These are phyloP conservation scores for Heliconius hewitsoni DNA, from an alignment of 1,140 invertebrate species.

Conservation along the genomic window DNA sequence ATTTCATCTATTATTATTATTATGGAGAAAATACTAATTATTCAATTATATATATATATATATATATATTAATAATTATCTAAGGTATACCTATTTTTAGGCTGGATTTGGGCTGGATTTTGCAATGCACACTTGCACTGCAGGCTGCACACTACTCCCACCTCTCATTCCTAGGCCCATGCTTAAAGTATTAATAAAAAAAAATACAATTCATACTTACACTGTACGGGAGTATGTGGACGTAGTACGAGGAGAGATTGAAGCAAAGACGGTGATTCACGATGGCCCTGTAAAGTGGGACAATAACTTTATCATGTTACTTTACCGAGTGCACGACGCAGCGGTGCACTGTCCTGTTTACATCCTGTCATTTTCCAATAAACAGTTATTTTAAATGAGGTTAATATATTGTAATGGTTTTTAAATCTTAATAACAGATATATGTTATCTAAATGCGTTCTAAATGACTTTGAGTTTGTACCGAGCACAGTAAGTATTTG, in stretches of 20 bases:
- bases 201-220: slow-evolving; percentile 69
- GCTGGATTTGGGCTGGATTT: no score
- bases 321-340: neutral
- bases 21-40: no score
- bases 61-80: no score
- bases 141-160: no score
- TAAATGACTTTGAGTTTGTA: neutral
- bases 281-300: slow-evolving; percentile 81
- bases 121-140: no score
- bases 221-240: slow-evolving; percentile 84
- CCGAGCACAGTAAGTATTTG: no score
- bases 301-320: slow-evolving; percentile 4
- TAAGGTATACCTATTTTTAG: no score
- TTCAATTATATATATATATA: no score
- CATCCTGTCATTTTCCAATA: neutral
- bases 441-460: neutral
- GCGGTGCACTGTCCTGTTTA: slow-evolving; percentile 15
- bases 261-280: slow-evolving; percentile 90
- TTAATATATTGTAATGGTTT: neutral
- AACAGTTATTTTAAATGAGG: slow-evolving; percentile 14
- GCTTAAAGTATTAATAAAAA: no score
- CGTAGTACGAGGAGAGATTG: slow-evolving; percentile 88
- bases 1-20: no score
- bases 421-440: neutral
- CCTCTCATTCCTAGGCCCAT: no score